Conservation (phyloP, 2,888 invertebrate genomes). For the Pterobdella sp. region DNA sequence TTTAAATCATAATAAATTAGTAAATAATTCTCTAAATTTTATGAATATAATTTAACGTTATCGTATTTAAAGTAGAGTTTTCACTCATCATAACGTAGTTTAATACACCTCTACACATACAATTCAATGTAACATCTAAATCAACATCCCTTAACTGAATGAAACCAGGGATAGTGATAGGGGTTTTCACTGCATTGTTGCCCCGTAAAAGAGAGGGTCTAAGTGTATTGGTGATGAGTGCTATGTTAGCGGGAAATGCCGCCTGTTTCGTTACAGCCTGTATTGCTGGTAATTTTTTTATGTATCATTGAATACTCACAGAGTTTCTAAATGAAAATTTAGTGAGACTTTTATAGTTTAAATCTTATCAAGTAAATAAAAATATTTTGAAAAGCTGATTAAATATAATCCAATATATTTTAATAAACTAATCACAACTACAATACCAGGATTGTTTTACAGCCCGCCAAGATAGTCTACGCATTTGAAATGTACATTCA, state of each 20-base stretch:
- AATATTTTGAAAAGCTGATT: not conserved
- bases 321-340: not conserved
- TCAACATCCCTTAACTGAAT: no score
- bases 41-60: no score
- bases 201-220: slow-evolving; percentile 36
- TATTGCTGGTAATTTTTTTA: slow-evolving; percentile 41
- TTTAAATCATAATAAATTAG: no score
- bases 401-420: not conserved
- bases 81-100: no score
- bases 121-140: no score
- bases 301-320: not conserved
- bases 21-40: no score
- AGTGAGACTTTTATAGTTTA: not conserved
- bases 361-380: no score
- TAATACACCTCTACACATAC: no score
- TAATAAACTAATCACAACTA: not conserved
- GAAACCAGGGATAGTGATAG: slow-evolving; percentile 38
- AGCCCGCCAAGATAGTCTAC: not conserved
- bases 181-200: slow-evolving; percentile 39
- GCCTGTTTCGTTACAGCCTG: slow-evolving; percentile 51
- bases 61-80: no score
- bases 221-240: slow-evolving; percentile 38
- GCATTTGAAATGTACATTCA: not conserved
- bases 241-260: slow-evolving; percentile 50
- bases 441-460: slow-evolving; percentile 13